A percentile compares a stretch with the other conserved stretches of the same genome.
These are phyloP conservation scores for Phyllotreta striolata DNA, from an alignment of 2,888 invertebrate genomes.

Conservation along the genomic window DNA sequence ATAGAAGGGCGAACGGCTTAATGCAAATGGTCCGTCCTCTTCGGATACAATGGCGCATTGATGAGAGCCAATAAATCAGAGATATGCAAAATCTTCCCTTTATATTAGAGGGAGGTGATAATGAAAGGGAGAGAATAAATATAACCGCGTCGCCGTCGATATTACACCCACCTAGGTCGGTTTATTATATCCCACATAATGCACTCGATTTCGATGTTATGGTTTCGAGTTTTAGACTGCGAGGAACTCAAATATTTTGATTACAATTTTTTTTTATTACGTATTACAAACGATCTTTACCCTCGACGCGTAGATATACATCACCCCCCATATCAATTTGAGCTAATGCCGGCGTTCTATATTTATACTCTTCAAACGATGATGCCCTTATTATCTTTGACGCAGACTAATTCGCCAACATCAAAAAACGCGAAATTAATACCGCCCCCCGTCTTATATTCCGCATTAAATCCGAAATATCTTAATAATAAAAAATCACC, in stretches of 20 bases:
- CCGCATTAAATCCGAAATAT: conserved; percentile 46
- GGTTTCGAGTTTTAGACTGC: no score
- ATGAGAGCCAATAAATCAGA: conserved; percentile 68
- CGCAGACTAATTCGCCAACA: conserved; percentile 46
- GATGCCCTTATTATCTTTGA: conserved; percentile 48
- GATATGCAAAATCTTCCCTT: conserved; percentile 61
- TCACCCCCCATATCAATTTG: conserved; percentile 34
- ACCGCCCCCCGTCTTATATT: conserved; percentile 40
- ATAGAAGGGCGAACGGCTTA: conserved; percentile 49
- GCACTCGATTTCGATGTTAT: no score
- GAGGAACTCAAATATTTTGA: no score
- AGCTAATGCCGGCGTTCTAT: conserved; percentile 37
- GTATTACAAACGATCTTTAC: no score
- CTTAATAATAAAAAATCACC: conserved; percentile 58
- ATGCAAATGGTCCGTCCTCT: conserved; percentile 60
- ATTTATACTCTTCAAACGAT: conserved; percentile 36
- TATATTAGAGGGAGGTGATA: conserved; percentile 55
- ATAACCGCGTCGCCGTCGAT: conserved; percentile 8
- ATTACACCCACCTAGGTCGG: conserved; percentile 9
- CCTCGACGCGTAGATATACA: conserved; percentile 5
- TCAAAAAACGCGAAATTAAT: conserved; percentile 49
- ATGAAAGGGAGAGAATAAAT: conserved; percentile 24
- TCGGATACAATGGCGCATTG: conserved; percentile 63
- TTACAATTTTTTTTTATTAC: no score
- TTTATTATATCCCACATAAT: not conserved